Evolutionary conservation across 1,140 invertebrate genomes (phyloP).

Genomic region (Trichonephila clavipes): DNA sequence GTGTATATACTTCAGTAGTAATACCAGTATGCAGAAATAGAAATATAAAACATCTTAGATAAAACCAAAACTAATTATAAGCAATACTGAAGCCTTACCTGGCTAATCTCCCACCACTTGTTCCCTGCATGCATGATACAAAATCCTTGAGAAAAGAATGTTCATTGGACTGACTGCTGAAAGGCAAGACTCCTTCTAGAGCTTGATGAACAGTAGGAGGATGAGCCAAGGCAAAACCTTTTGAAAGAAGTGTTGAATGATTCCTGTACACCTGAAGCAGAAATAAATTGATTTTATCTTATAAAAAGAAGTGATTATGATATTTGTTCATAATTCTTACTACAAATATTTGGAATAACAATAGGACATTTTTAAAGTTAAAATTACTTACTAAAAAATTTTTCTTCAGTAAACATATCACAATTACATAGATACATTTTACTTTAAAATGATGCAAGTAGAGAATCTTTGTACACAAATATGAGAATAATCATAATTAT

Average conservation of each 20-base stretch:
- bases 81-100: slow-evolving; percentile 78
- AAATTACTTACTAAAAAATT: too few species aligned
- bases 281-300: not conserved
- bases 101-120: slow-evolving; percentile 94
- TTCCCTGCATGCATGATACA: slow-evolving; percentile 90
- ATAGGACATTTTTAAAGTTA: too few species aligned
- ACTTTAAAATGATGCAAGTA: too few species aligned
- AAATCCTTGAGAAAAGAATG: slow-evolving; percentile 97
- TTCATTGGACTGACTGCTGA: slow-evolving; percentile 90
- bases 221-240: slow-evolving; percentile 94
- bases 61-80: not conserved
- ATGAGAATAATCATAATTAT: too few species aligned
- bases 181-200: slow-evolving; percentile 92
- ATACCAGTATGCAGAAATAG: too few species aligned
- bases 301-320: too few species aligned
- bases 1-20: too few species aligned
- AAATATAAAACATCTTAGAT: not conserved
- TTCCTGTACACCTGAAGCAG: slow-evolving; percentile 85
- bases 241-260: slow-evolving; percentile 89
- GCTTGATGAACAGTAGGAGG: slow-evolving; percentile 93
- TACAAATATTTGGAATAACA: too few species aligned
- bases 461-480: too few species aligned
- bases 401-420: too few species aligned
- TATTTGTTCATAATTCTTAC: too few species aligned
- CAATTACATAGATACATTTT: too few species aligned